Conservation (phyloP, 2,113 vertebrate species). For the Barnardius zonarius region DNA sequence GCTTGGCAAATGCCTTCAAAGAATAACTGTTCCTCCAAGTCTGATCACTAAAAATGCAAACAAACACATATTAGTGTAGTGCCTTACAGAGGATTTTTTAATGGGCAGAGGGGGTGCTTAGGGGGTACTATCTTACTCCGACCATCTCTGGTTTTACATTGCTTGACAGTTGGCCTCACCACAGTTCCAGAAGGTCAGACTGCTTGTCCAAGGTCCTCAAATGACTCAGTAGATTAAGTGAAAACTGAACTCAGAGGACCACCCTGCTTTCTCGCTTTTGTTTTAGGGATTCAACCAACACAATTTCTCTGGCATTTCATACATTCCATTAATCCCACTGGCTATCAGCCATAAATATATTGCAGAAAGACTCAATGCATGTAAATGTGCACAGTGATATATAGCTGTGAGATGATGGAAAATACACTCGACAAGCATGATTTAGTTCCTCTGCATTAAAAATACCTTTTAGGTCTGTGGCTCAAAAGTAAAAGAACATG, state of each 20-base stretch:
- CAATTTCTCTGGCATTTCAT: neutral
- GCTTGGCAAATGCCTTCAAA: constrained; percentile 52
- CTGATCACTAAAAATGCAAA: neutral
- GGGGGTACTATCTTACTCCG: neutral
- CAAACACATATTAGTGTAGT: neutral
- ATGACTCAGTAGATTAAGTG: constrained; percentile 26
- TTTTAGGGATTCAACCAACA: neutral
- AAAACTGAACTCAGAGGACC: constrained; percentile 15
- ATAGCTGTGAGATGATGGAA: constrained; percentile 48
- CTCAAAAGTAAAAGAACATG: constrained; percentile 58
- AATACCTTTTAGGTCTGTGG: constrained; percentile 40
- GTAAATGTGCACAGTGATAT: constrained; percentile 21
- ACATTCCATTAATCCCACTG: neutral
- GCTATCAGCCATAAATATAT: neutral
- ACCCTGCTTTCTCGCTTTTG: neutral
- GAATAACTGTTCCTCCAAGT: neutral
- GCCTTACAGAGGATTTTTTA: neutral
- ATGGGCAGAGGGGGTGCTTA: neutral
- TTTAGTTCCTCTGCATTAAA: constrained; percentile 63
- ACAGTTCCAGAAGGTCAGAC: constrained; percentile 2
- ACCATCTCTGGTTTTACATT: neutral
- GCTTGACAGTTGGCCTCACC: neutral
- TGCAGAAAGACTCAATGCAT: neutral
- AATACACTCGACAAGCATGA: constrained; percentile 50
- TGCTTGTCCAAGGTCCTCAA: constrained; percentile 4